Base-by-base conservation (phyloP, 2,888 invertebrate species). In the Lepetodrilus schrolli region DNA sequence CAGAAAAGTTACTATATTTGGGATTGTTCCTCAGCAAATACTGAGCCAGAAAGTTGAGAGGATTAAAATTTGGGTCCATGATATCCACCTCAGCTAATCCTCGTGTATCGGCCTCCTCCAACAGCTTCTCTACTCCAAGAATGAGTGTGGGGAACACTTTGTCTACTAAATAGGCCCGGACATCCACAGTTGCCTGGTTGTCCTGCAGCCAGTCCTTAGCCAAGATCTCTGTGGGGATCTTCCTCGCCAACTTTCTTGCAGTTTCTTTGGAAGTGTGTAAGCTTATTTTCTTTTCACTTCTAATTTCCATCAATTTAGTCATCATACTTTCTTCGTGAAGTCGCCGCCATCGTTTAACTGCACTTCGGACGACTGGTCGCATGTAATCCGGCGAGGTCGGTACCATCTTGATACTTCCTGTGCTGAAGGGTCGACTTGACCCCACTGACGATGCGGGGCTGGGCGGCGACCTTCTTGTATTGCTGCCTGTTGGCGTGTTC, bases 21-120 rank as follows among this genome's bases (percentile, higher is more conserved):
- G 91, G 91, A 78, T 91, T 91, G 79, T 91, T 90, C 73, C 90
- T 84, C 87, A 91, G 87, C 66, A 91, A 78, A 80, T 89, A 90
- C 76, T 90, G 89, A 8, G 90, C 91, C 20, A 91, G 78, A 76
- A 84, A 90, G 79, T 91, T 90, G 21, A 91, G 82, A 4, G 91
- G 91, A 76, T 91, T 91, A 80, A 91, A 91, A 73, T 90, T 86
- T 17, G 86, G 83, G 73, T 89, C 87, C 72, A 81, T 83, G 34
- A 78, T 80, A 36, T 80, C 80, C 3, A 78, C 78, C 20, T 86
- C 86, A 8, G 89, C 81, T 34, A 91, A 74, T 8, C 84, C 87
- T 71, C 82, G 75, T 70, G 84, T 85, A 50, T 90, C 88, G 3
- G 88, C 90, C 76, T 90, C 90, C 34, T 82, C 86, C 43, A 91